Evolutionary conservation across 2,888 invertebrate genomes (phyloP).

Genomic region (Salpingus planirostris): DNA sequence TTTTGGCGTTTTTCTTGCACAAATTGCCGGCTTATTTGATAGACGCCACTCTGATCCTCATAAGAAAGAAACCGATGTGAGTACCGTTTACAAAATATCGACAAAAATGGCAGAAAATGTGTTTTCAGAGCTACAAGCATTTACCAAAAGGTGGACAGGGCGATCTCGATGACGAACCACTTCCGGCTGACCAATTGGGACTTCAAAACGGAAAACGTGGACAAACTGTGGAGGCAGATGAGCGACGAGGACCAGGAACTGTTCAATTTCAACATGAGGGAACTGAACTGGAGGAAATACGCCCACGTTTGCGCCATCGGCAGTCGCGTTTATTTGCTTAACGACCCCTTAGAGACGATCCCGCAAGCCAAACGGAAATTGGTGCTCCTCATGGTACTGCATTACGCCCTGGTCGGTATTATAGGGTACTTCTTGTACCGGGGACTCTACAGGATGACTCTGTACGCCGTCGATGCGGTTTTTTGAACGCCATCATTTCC

Average conservation of each 20-base stretch:
- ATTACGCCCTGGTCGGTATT: constrained; percentile 1
- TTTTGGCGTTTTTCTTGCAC: constrained; percentile 6
- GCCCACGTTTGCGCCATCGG: constrained; percentile 63
- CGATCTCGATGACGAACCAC: constrained; percentile 60
- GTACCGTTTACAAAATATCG: background rate
- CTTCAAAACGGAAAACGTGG: constrained; percentile 58
- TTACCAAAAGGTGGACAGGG: constrained; percentile 72
- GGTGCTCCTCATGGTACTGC: constrained; percentile 13
- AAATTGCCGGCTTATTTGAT: constrained; percentile 6
- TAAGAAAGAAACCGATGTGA: constrained; percentile 5
- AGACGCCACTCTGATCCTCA: constrained; percentile 1
- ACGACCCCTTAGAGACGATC: constrained; percentile 64
- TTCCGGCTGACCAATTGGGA: constrained; percentile 65
- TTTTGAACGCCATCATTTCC: no score
- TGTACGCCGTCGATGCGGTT: no score
- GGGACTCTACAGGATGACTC: no score
- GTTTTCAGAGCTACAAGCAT: constrained; percentile 55
- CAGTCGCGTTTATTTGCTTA: constrained; percentile 64
- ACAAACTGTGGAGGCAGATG: constrained; percentile 48
- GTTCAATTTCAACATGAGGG: constrained; percentile 65
- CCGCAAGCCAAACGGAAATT: constrained; percentile 54
- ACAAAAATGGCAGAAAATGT: background rate
- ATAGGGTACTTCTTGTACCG: no score
- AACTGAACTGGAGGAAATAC: constrained; percentile 64
- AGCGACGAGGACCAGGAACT: constrained; percentile 44